Evolutionary conservation across 2,797 vertebrate species (phyloP), one percentile per base, ranked within the genome.

Genomic region (Denticeps clupeoides): DNA sequence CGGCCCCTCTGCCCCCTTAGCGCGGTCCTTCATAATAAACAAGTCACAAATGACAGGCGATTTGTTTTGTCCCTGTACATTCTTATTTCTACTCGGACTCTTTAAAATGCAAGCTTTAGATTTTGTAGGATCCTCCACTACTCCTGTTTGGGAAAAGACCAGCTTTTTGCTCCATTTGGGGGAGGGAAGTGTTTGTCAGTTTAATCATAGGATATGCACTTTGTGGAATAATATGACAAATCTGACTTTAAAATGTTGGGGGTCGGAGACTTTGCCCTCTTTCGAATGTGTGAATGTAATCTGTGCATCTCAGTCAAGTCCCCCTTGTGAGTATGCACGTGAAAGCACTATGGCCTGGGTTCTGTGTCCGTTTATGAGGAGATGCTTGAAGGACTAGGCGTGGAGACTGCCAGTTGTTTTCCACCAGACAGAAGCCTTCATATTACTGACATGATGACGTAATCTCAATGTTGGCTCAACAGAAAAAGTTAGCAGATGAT

Each of bases 171-270:
- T 15, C n/a, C 12, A 16, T 31, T 22, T 28, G 27, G 41, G 29
- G 15, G 24, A 28, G 24, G 19, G 21, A 43, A 13, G 41, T 46
- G 32, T 35, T 35, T 38, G 38, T 38, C 16, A 38, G 18, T 12
- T 29, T 51, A 69, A 68, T 72, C 54, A 51, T 55, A 50, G 49
- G 59, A 72, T 58, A 60, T 7, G 65, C 78, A 79, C 74, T 80
- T 82, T 81, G 69, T 45, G 44, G 40, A 63, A 60, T 31, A 22
- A 43, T 35, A 26, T 10, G 53, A 48, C 43, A 27, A 49, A 56
- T 32, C 59, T 40, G 19, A 43, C 27, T 33, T 42, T 33, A 38
- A 38, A 38, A 10, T 19, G 10, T 21, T 35, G 38, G 35, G 35
- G 35, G 16, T 11, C 10, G 5, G 35, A 18, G 18, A 38, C 38